Conservation (phyloP, 2,888 invertebrate genomes). For the Erebia palarica region DNA sequence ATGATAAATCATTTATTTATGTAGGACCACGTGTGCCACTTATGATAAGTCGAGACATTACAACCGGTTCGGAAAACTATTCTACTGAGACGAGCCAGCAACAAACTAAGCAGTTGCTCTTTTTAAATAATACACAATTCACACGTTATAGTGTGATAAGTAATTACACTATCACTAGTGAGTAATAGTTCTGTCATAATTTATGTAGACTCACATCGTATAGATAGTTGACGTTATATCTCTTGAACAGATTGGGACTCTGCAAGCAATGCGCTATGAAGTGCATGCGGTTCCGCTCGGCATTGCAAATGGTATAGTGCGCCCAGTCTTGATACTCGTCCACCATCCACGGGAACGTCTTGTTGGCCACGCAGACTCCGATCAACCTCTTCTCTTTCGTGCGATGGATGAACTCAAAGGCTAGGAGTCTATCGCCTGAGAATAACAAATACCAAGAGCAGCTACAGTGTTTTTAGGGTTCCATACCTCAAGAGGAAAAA, state of each 20-base stretch:
- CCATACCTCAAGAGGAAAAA: too few relatives aligned
- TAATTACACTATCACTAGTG: too few relatives aligned
- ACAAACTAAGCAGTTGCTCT: too few relatives aligned
- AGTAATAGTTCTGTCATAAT: too few relatives aligned
- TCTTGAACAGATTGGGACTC: slow-evolving; percentile 71
- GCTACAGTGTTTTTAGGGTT: not conserved
- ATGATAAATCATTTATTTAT: too few relatives aligned
- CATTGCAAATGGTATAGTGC: slow-evolving; percentile 60
- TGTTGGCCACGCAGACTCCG: slow-evolving; percentile 74
- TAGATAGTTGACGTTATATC: slow-evolving; percentile 68
- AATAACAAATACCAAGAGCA: not conserved
- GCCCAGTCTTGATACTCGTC: slow-evolving; percentile 79
- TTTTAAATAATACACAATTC: too few relatives aligned
- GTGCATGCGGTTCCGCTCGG: slow-evolving; percentile 72
- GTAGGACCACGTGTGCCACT: too few relatives aligned
- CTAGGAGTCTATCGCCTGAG: slow-evolving; percentile 63
- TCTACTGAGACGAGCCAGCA: too few relatives aligned
- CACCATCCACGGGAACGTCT: slow-evolving; percentile 76
- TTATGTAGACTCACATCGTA: slow-evolving; percentile 71
- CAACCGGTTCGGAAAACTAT: too few relatives aligned
- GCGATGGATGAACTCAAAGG: slow-evolving; percentile 59
- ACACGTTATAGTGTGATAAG: too few relatives aligned
- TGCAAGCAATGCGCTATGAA: slow-evolving; percentile 78
- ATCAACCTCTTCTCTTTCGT: slow-evolving; percentile 67
- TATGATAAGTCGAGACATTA: too few relatives aligned